Percentiles rank a stretch among this genome's conserved stretches.
Evolutionary conservation across 2,888 invertebrate genomes (phyloP).

Genomic region (Shargacucullia verbasci): DNA sequence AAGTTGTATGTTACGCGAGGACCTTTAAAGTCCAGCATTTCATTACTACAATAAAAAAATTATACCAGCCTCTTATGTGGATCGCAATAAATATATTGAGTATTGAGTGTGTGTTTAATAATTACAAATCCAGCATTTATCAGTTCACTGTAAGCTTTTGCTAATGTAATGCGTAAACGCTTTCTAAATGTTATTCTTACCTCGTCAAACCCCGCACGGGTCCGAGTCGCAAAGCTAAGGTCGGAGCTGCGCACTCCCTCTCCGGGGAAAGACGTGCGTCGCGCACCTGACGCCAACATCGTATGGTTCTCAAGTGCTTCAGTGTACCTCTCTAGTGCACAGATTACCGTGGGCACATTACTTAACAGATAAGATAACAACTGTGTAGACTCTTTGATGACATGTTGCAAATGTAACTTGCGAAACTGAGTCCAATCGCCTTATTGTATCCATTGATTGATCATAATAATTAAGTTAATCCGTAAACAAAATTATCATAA

Average conservation of each 20-base stretch:
- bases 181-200: conserved; percentile 58
- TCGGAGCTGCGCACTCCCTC: conserved; percentile 60
- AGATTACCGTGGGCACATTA: conserved; percentile 69
- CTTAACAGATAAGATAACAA: conserved; percentile 82
- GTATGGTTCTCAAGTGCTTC: conserved; percentile 67
- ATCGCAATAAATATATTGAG: no score
- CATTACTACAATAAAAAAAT: not conserved
- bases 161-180: not conserved
- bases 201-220: conserved; percentile 63
- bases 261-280: conserved; percentile 73
- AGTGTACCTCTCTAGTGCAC: conserved; percentile 61
- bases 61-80: not conserved
- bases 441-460: conserved; percentile 53
- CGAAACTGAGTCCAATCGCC: conserved; percentile 45
- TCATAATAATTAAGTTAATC: conserved; percentile 1
- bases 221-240: conserved; percentile 44
- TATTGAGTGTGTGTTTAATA: no score
- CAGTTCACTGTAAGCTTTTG: not conserved
- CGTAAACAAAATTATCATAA: no score
- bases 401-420: conserved; percentile 65
- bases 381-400: conserved; percentile 63
- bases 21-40: no score
- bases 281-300: conserved; percentile 83
- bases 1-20: no score
- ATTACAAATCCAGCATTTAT: not conserved